Evolutionary conservation across 2,113 vertebrate species (phyloP), one percentile per base, ranked within the genome.

Genomic region (Oreochromis niloticus): DNA sequence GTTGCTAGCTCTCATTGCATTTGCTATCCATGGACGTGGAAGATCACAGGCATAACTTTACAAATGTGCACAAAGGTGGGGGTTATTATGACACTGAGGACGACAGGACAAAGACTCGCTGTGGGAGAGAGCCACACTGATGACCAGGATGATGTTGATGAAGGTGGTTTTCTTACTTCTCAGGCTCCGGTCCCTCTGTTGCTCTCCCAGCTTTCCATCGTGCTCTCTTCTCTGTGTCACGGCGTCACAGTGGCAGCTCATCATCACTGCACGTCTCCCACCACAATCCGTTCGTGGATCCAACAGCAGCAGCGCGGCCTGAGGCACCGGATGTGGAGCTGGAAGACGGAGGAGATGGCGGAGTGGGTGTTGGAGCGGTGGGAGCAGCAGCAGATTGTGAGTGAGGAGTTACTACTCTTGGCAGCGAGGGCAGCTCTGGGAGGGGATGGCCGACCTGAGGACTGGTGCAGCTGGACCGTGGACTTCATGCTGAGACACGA

Each of bases 371-470:
- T 95, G 55, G 24, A 19, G 6, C 88, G 66, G 43, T 4, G 90
- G 4, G 93, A 95, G 91, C 93, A 93, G 88, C 94, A 94, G 85
- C 80, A 90, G n/a, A n/a, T 4, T 0, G 75, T 93, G 80, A 82
- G 17, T 1, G 84, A 87, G 4, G 86, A 87, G 1, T 7, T 57
- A 4, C 71, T 95, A 55, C 90, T 94, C 83, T 63, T 48, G 79
- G 22, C 32, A 14, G 88, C 92, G 7, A 24, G 2, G 27, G 11
- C 6, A 0, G 66, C 80, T 3, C 84, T 94, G 73, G 93, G 93
- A 3, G 63, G 61, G 7, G n/a, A 34, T 27, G 7, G 16, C 2
- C 4, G 1, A 1, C 59, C 6, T 36, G 9, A 5, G n/a, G 88
- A 92, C 7, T 4, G 43, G 2, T 85, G 86, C 85, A 27, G 52